Conservation (phyloP, 1,140 invertebrate genomes). For the Atta cephalotes region DNA sequence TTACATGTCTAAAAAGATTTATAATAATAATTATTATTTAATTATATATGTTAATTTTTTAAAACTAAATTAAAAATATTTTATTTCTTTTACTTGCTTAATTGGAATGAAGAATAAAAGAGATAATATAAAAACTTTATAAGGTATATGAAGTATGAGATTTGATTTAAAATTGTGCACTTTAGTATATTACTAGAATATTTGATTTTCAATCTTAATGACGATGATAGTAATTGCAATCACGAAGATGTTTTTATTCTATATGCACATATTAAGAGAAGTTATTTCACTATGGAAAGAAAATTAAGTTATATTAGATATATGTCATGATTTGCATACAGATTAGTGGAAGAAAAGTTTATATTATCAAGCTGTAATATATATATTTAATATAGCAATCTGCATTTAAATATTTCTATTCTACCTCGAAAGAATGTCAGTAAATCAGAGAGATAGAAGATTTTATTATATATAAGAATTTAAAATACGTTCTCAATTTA, state of each 20-base stretch:
- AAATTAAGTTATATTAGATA: neutral
- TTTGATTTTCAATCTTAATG: neutral
- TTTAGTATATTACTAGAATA: neutral
- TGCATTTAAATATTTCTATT: neutral
- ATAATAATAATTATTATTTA: neutral
- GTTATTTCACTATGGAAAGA: neutral
- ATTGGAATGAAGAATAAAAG: neutral
- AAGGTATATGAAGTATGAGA: neutral
- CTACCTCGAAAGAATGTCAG: neutral
- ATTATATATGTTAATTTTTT: neutral
- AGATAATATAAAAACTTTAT: neutral
- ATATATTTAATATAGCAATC: neutral
- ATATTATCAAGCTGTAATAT: slow-evolving; percentile 1
- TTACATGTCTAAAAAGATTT: too few relatives aligned
- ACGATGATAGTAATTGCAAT: neutral
- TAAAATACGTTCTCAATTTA: neutral
- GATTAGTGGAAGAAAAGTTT: neutral
- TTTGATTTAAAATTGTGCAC: neutral
- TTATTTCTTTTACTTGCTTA: neutral
- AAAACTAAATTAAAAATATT: neutral
- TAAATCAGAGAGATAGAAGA: neutral
- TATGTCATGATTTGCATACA: neutral
- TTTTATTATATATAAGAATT: slow-evolving; percentile 2
- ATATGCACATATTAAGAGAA: neutral
- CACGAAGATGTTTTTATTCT: neutral